phyloP scores from a whole-genome alignment of 2,888 invertebrate species.

The Hyposoter dolosus region DNA sequence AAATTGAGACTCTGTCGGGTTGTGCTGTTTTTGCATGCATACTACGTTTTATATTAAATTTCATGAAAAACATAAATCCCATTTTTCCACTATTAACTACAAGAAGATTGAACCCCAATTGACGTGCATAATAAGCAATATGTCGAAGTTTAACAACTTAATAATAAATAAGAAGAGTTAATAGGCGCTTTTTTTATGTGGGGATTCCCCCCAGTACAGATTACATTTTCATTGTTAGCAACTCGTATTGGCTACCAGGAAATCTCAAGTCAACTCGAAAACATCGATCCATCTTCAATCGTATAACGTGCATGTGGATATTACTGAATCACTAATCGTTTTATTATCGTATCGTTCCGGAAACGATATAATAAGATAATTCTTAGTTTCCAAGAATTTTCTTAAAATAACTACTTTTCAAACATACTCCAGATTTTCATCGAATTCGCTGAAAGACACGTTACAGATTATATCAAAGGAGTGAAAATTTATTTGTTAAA shows the following conservation, averaged over 20 bases:
- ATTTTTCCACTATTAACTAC: not conserved
- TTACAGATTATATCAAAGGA: not conserved
- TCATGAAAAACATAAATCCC: not conserved
- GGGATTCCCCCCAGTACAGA: not conserved
- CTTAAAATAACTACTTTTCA: not conserved
- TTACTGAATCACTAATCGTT: not conserved
- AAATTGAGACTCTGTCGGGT: not conserved
- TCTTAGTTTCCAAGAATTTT: conserved; percentile 8
- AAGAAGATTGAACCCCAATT: not conserved
- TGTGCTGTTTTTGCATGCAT: not conserved
- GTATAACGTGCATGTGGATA: not conserved
- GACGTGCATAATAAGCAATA: not conserved
- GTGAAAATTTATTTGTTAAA: not conserved
- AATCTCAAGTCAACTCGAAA: not conserved
- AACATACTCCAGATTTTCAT: not conserved
- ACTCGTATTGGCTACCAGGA: not conserved
- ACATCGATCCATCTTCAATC: not conserved
- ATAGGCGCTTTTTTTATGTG: not conserved
- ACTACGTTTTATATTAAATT: no score
- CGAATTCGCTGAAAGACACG: not conserved
- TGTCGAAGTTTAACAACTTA: not conserved
- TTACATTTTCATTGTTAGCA: not conserved
- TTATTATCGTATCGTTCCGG: not conserved
- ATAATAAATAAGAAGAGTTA: not conserved
- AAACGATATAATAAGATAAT: not conserved